These are phyloP conservation scores for Polymixis lichenea DNA, from an alignment of 2,888 invertebrate genomes.

Conservation along the genomic window DNA sequence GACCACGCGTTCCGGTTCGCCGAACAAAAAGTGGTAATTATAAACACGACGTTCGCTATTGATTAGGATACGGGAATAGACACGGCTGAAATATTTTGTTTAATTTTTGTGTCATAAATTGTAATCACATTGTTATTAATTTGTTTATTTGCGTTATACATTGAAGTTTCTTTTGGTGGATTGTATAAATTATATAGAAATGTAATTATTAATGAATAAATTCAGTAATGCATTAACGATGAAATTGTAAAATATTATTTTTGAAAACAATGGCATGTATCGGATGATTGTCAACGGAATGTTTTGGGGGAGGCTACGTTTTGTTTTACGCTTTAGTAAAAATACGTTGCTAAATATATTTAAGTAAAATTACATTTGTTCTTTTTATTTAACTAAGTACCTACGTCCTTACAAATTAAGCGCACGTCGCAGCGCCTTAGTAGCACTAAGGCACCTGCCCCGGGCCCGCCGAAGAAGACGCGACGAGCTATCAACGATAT, in stretches of 20 bases:
- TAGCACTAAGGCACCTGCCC: no score
- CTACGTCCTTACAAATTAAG: not conserved
- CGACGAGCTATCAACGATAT: no score
- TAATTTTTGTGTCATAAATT: slow-evolving; percentile 3
- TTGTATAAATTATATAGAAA: slow-evolving; percentile 57
- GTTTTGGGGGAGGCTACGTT: slow-evolving; percentile 76
- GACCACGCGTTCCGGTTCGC: not conserved
- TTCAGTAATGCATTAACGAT: slow-evolving; percentile 58
- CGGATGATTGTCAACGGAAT: slow-evolving; percentile 64
- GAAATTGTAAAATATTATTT: slow-evolving; percentile 58
- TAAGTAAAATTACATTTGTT: slow-evolving; percentile 76
- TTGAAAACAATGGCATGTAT: slow-evolving; percentile 51
- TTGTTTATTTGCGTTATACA: slow-evolving; percentile 53
- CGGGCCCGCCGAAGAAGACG: no score
- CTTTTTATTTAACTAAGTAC: slow-evolving; percentile 66
- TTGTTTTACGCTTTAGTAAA: slow-evolving; percentile 85
- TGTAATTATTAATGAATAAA: slow-evolving; percentile 46
- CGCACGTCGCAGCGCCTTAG: no score
- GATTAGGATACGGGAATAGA: not conserved
- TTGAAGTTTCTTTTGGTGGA: slow-evolving; percentile 62
- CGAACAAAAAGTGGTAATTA: not conserved
- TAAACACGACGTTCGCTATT: not conserved
- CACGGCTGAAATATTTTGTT: slow-evolving; percentile 26
- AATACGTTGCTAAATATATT: slow-evolving; percentile 85
- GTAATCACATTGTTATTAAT: slow-evolving; percentile 45